These are phyloP conservation scores for Grammomys surdaster DNA, from an alignment of 2,113 vertebrate genomes.

Conservation along the genomic window DNA sequence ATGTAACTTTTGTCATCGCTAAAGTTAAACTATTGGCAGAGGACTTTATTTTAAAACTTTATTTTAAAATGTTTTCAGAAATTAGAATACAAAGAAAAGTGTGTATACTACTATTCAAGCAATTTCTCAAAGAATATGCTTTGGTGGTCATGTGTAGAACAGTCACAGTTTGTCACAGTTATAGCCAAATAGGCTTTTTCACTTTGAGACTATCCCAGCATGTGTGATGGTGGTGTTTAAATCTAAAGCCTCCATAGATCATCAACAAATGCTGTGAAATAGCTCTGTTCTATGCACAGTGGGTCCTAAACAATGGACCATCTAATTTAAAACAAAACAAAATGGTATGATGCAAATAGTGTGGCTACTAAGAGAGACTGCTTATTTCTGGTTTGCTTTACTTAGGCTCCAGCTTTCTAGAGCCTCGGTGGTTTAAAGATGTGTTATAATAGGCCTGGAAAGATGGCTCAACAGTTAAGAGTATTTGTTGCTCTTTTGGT, in stretches of 20 bases:
- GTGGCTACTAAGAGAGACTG: neutral
- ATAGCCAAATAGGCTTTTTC: neutral
- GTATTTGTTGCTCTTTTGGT: neutral
- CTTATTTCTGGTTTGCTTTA: neutral
- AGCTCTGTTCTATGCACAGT: neutral
- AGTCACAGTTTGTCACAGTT: neutral
- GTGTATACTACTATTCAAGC: neutral
- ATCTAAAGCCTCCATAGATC: neutral
- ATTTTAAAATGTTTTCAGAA: constrained; percentile 4
- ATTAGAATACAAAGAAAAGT: neutral
- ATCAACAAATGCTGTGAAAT: neutral
- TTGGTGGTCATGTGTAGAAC: neutral
- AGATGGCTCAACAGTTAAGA: neutral
- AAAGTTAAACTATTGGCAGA: neutral
- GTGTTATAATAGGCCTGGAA: neutral
- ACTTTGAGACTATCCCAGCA: neutral
- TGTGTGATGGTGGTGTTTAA: neutral
- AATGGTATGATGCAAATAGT: neutral
- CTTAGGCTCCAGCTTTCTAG: neutral
- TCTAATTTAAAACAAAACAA: neutral
- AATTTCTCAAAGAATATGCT: neutral
- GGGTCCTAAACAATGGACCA: neutral
- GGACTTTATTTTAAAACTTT: neutral
- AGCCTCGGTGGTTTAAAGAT: neutral
- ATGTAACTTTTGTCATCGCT: neutral